phyloP scores from a whole-genome alignment of 1,140 invertebrate genomes.

The Drosophila tsacasi region DNA sequence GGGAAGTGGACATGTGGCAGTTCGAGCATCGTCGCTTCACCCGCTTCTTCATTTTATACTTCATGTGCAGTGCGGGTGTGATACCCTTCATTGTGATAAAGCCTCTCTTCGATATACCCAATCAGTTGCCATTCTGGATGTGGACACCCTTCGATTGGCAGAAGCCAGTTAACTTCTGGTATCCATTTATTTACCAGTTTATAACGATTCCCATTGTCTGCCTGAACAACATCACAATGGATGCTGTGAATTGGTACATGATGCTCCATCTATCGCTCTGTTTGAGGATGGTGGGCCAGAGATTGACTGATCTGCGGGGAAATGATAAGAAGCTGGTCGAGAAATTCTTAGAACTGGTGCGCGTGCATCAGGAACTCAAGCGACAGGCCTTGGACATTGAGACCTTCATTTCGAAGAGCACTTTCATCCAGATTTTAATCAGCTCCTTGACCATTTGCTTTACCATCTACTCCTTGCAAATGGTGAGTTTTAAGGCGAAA shows the following conservation, averaged over 20 bases:
- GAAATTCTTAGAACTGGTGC: constrained; percentile 39
- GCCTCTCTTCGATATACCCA: constrained; percentile 29
- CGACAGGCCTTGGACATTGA: constrained; percentile 31
- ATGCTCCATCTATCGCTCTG: constrained; percentile 60
- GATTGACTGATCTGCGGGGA: constrained; percentile 19
- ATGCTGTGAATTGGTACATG: constrained; percentile 64
- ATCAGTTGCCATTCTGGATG: constrained; percentile 54
- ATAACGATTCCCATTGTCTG: constrained; percentile 44
- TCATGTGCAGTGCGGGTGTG: constrained; percentile 35
- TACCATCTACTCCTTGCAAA: constrained; percentile 58
- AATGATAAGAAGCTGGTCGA: not conserved
- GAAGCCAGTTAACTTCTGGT: constrained; percentile 47
- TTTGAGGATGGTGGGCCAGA: constrained; percentile 54
- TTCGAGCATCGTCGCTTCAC: constrained; percentile 39
- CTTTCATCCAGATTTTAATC: constrained; percentile 60
- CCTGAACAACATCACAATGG: constrained; percentile 41
- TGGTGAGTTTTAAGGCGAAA: constrained; percentile 37
- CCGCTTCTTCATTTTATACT: constrained; percentile 22
- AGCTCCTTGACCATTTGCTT: constrained; percentile 67
- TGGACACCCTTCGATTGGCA: constrained; percentile 68
- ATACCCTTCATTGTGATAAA: constrained; percentile 38
- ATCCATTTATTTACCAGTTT: constrained; percentile 36
- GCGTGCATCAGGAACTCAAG: constrained; percentile 34
- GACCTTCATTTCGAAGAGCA: constrained; percentile 54
- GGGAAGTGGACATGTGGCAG: constrained; percentile 49